Evolutionary conservation across 1,140 invertebrate genomes (phyloP).

Genomic region (Magallana gigas): DNA sequence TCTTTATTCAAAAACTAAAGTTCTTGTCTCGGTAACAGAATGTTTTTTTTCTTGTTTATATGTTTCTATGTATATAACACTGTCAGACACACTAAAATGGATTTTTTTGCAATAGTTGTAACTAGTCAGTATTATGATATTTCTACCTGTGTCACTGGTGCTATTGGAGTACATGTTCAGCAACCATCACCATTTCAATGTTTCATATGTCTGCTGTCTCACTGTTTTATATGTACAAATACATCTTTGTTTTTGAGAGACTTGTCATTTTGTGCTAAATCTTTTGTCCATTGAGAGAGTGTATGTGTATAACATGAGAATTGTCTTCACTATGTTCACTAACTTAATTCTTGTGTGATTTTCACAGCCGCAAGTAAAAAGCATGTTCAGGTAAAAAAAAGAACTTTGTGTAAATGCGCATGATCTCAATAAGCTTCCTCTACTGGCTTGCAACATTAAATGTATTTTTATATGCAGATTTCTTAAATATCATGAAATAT

Average conservation of each 20-base stretch:
- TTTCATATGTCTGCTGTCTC: conserved; percentile 14
- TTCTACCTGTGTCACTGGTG: conserved; percentile 17
- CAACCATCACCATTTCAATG: background rate
- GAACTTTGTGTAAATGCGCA: background rate
- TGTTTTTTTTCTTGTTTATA: background rate
- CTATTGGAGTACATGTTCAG: background rate
- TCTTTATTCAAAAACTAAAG: background rate
- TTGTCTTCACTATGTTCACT: conserved; percentile 20
- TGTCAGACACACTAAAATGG: background rate
- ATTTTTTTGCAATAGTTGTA: conserved; percentile 24
- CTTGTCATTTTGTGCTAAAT: background rate
- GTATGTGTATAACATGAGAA: background rate
- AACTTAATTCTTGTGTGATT: conserved; percentile 8
- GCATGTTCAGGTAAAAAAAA: conserved; percentile 27
- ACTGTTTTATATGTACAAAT: background rate
- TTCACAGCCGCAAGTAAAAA: conserved; percentile 12
- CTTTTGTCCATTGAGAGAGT: conserved; percentile 1
- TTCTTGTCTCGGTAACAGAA: background rate
- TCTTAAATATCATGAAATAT: background rate
- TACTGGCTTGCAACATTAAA: conserved; percentile 2
- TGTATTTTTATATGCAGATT: background rate
- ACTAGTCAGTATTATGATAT: conserved; percentile 38
- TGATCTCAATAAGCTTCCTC: conserved; percentile 1
- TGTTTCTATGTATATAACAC: conserved; percentile 4
- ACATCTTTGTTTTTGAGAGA: background rate